A percentile compares a stretch with the other conserved stretches of the same genome.
Conservation (phyloP, 1,140 invertebrate genomes). For the Brachionus calyciflorus region DNA sequence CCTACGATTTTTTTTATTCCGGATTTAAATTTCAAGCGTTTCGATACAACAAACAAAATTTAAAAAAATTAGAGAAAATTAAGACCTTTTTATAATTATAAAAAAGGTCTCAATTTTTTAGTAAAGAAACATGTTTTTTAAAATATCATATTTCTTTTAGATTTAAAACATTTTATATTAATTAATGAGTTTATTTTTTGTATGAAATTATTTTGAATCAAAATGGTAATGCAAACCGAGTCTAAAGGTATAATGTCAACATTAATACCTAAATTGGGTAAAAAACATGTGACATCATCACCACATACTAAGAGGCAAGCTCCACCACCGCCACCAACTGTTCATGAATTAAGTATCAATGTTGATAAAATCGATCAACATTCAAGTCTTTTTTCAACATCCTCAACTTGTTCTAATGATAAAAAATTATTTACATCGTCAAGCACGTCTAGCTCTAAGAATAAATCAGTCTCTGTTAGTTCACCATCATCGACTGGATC, state of each 20-base stretch:
- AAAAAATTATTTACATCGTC: not conserved
- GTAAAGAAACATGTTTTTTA: too few species aligned
- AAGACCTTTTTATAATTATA: too few species aligned
- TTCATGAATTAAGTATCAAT: conserved; percentile 7
- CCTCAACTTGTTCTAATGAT: not conserved
- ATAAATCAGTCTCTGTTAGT: not conserved
- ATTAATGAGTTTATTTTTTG: not conserved
- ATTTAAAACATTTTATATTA: not conserved
- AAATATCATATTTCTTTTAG: too few species aligned
- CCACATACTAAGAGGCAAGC: not conserved
- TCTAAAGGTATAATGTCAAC: conserved; percentile 5
- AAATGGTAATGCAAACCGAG: conserved; percentile 36
- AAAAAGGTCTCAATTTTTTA: too few species aligned
- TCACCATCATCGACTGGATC: conserved; percentile 17
- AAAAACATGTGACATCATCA: not conserved
- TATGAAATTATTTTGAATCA: too few species aligned
- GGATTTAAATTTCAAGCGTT: too few species aligned
- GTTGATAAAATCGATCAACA: conserved; percentile 19
- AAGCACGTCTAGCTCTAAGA: not conserved
- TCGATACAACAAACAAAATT: too few species aligned
- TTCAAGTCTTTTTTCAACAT: not conserved
- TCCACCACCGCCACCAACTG: not conserved
- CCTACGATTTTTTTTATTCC: too few species aligned
- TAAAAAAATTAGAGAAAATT: too few species aligned
- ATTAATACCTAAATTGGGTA: conserved; percentile 4